Conservation (phyloP, 2,797 vertebrate species). For the Parauchenoglanis ngamensis region DNA sequence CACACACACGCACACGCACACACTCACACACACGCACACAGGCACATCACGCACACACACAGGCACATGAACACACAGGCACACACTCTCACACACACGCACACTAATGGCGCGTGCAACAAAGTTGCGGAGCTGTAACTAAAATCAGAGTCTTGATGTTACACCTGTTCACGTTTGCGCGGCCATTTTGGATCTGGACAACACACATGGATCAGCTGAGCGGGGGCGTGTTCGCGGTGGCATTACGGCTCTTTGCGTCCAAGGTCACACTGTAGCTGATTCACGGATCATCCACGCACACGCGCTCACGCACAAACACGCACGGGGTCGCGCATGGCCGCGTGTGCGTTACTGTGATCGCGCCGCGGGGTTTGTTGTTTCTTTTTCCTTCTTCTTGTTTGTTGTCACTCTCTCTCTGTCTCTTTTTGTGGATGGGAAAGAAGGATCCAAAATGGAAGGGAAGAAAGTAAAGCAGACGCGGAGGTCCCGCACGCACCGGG, state of each 20-base stretch:
- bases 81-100: neutral
- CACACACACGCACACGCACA: neutral
- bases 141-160: neutral
- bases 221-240: slow-evolving; percentile 21
- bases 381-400: neutral
- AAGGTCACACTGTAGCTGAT: slow-evolving; percentile 35
- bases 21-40: neutral
- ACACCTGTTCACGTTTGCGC: slow-evolving; percentile 32
- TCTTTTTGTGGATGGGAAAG: neutral
- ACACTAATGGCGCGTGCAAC: slow-evolving; percentile 19
- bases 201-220: slow-evolving; percentile 35
- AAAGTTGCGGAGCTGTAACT: slow-evolving; percentile 28
- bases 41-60: neutral
- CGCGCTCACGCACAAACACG: slow-evolving; percentile 30
- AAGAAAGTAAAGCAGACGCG: slow-evolving; percentile 36
- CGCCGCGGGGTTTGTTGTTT: neutral
- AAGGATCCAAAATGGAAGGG: slow-evolving; percentile 19
- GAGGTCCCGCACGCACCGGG: slow-evolving; percentile 37
- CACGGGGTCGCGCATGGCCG: slow-evolving; percentile 3
- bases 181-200: slow-evolving; percentile 40
- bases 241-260: slow-evolving; percentile 9
- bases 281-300: slow-evolving; percentile 25
- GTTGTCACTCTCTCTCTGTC: neutral
- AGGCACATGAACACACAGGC: neutral
- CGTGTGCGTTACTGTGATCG: neutral